Evolutionary conservation across 2,113 vertebrate genomes (phyloP).

Genomic region (Sarotherodon lohbergeri): DNA sequence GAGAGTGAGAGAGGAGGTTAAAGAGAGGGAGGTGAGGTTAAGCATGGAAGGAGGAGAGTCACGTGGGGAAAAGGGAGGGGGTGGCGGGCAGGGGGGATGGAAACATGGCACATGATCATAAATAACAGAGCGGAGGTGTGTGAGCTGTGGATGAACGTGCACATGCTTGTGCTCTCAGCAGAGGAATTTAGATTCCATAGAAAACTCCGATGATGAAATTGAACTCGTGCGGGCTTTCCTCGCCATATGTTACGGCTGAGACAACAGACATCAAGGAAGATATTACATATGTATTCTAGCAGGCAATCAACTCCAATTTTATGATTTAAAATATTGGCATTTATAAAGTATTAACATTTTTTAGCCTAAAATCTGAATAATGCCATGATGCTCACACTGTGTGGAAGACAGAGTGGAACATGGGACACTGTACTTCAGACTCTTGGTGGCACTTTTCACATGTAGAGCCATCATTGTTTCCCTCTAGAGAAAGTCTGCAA

Average conservation of each 20-base stretch:
- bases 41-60: slow-evolving; percentile 29
- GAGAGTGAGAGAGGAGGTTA: slow-evolving; percentile 21
- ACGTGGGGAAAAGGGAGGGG: neutral
- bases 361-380: neutral
- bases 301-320: neutral
- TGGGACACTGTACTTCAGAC: neutral
- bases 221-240: neutral
- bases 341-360: neutral
- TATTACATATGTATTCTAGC: neutral
- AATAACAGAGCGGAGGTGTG: slow-evolving; percentile 33
- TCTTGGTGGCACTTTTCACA: neutral
- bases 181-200: slow-evolving; percentile 38
- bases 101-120: slow-evolving; percentile 62
- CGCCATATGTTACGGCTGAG: neutral
- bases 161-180: slow-evolving; percentile 4
- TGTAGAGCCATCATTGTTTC: neutral
- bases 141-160: slow-evolving; percentile 2
- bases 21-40: slow-evolving; percentile 20
- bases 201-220: slow-evolving; percentile 32
- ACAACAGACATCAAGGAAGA: neutral
- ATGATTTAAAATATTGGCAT: neutral
- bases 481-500: neutral
- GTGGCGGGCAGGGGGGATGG: neutral
- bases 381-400: neutral
- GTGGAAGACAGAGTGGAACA: neutral